These are phyloP conservation scores for Cinara cedri DNA, from an alignment of 2,888 invertebrate species.

Conservation along the genomic window DNA sequence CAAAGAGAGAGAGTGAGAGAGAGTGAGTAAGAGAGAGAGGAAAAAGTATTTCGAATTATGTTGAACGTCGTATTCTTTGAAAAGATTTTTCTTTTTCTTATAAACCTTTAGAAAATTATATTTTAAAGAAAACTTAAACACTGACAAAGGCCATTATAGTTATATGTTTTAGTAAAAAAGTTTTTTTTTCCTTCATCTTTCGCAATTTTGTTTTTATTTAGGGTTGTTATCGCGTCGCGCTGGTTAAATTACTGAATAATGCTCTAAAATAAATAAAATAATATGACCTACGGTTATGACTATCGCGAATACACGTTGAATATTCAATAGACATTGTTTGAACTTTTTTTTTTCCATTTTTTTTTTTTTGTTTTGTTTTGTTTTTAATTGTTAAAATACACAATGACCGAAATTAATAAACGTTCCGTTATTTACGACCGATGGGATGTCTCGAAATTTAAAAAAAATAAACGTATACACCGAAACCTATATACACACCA, in stretches of 20 bases:
- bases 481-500: no score
- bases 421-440: conserved; percentile 11
- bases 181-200: conserved; percentile 29
- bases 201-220: conserved; percentile 35
- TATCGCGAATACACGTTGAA: conserved; percentile 4
- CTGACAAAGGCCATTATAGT: conserved; percentile 25
- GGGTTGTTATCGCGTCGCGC: not conserved
- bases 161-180: conserved; percentile 9
- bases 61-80: not conserved
- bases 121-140: conserved; percentile 34
- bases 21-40: not conserved
- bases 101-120: conserved; percentile 28
- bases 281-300: conserved; percentile 21
- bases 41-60: conserved; percentile 15
- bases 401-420: conserved; percentile 31
- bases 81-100: not conserved
- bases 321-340: conserved; percentile 36
- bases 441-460: not conserved
- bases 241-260: conserved; percentile 27
- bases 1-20: not conserved
- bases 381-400: conserved; percentile 28
- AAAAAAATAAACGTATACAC: not conserved
- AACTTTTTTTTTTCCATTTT: no score
- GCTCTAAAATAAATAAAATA: conserved; percentile 39
- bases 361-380: no score